Evolutionary conservation across 2,113 vertebrate genomes (phyloP), one percentile per base, ranked within the genome.

Genomic region (Ochotona princeps): DNA sequence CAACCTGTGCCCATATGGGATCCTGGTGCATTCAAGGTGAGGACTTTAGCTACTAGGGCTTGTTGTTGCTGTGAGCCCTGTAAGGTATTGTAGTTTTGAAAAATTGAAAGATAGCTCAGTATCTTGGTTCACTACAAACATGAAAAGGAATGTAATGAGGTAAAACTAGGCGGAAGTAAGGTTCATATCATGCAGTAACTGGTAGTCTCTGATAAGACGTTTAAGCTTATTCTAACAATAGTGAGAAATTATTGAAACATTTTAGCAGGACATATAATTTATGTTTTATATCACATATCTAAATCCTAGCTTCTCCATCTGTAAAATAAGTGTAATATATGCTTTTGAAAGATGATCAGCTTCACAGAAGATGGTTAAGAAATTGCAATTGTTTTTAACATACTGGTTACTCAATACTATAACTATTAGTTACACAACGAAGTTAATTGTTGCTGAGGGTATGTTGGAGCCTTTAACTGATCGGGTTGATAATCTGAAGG

Each of bases 141-240:
- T 54, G 51, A 54, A 54, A 54, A 51, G 38, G 11, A 15, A 14
- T 28, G 3, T 4, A 51, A 38, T 8, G 3, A 26, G 47, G 14
- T 75, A 51, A 80, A 83, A 7, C 9, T 32, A 28, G n/a, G 10
- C 25, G n/a, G 8, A 75, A 23, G 0, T 26, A 38, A 51, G 5
- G 3, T 17, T 21, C 21, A 38, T 51, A 60, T 26, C 44, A 10
- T 44, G 21, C 0, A 89, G 66, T 30, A 69, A 28, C 6, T 26
- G 63, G 13, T 1, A 63, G 25, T 60, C 26, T 74, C 25, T 60
- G 60, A 7, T 12, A 93, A 89, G 26, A 32, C 47, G 13, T 38
- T 57, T 79, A n/a, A 54, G 73, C 79, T 78, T 89, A 70, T 74
- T 89, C 28, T 86, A 86, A 79, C 60, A 83, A 83, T 25, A 84